Conservation (phyloP, 1,140 invertebrate genomes). For the Andrena cerasifolii region DNA sequence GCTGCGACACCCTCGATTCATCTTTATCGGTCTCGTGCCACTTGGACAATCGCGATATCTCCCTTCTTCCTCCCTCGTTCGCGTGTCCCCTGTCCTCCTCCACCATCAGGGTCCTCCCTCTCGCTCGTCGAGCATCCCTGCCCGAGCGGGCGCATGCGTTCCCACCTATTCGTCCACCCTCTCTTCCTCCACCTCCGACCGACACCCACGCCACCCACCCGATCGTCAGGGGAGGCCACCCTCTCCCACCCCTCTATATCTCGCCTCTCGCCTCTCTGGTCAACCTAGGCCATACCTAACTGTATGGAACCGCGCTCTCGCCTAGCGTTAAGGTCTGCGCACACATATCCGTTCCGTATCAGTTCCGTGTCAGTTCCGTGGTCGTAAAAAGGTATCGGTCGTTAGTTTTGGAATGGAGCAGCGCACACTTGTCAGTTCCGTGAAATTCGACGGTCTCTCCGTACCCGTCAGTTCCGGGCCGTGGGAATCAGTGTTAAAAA, state of each 20-base stretch:
- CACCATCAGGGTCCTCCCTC: conserved; percentile 25
- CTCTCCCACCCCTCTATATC: conserved; percentile 11
- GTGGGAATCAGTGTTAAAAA: too few relatives aligned
- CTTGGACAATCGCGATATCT: conserved; percentile 12
- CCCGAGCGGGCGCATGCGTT: conserved; percentile 47
- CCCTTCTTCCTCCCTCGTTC: conserved; percentile 30
- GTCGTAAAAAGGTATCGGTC: too few relatives aligned
- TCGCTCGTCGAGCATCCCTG: conserved; percentile 57
- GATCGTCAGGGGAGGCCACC: conserved; percentile 19
- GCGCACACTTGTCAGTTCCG: too few relatives aligned
- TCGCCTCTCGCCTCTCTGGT: conserved; percentile 19
- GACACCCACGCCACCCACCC: too few relatives aligned
- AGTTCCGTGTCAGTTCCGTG: too few relatives aligned
- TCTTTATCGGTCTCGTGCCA: conserved; percentile 32
- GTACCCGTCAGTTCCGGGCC: too few relatives aligned
- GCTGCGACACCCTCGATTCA: conserved; percentile 14
- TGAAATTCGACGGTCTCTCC: too few relatives aligned
- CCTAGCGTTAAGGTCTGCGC: background rate
- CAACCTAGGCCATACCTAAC: conserved; percentile 36
- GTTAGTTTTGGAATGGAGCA: too few relatives aligned
- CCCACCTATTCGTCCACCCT: conserved; percentile 34
- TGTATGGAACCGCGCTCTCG: conserved; percentile 14
- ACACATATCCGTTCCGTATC: too few relatives aligned
- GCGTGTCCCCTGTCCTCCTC: conserved; percentile 29
- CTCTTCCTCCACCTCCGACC: conserved; percentile 29